Evolutionary conservation across 2,888 invertebrate species (phyloP).

Genomic region (Chrysina gloriosa): DNA sequence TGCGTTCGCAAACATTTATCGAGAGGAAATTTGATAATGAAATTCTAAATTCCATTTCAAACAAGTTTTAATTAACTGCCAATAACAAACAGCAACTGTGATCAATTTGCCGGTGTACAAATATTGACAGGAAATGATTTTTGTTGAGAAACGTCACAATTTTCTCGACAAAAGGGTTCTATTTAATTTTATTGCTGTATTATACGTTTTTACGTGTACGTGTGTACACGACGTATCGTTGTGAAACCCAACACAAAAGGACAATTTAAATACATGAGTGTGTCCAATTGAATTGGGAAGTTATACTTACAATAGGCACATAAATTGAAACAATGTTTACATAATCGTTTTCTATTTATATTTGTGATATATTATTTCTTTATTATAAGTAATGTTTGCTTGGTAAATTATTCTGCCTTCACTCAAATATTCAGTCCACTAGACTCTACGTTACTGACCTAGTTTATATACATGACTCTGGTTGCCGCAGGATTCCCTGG

Average conservation of each 20-base stretch:
- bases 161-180: background rate
- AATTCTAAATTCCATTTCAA: background rate
- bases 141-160: background rate
- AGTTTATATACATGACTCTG: slow-evolving; percentile 70
- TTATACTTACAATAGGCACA: background rate
- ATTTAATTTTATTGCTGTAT: too few relatives aligned
- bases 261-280: background rate
- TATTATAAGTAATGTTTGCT: too few relatives aligned
- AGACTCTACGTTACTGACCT: slow-evolving; percentile 64
- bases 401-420: too few relatives aligned
- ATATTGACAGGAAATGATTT: background rate
- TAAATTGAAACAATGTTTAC: too few relatives aligned
- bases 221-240: background rate
- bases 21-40: background rate
- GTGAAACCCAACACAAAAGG: too few relatives aligned
- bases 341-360: too few relatives aligned
- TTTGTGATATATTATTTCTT: too few relatives aligned
- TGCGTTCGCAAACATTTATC: background rate
- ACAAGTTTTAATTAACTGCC: slow-evolving; percentile 6
- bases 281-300: background rate
- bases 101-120: background rate
- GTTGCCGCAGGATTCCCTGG: slow-evolving; percentile 72
- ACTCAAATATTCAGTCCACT: too few relatives aligned
- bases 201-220: too few relatives aligned
- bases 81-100: background rate